Percentiles rank a stretch among this genome's conserved stretches.
These are phyloP conservation scores for Azemiops feae DNA, from an alignment of 2,113 vertebrate species.

Conservation along the genomic window DNA sequence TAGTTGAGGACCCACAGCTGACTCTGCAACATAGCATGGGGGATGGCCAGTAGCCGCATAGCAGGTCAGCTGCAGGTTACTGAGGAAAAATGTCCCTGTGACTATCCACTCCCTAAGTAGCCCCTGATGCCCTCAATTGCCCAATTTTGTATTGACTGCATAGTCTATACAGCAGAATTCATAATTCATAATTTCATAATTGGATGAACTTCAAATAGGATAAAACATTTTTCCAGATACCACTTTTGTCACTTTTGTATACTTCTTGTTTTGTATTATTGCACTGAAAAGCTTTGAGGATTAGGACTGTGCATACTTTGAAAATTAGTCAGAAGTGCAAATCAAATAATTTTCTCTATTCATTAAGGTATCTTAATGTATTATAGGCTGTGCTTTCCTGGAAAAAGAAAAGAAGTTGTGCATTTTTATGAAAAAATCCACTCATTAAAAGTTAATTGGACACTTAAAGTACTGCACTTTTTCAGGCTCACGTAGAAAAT, in stretches of 20 bases:
- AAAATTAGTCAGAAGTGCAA: not conserved
- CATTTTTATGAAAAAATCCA: not conserved
- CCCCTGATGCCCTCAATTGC: not conserved
- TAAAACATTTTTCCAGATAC: not conserved
- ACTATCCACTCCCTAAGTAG: not conserved
- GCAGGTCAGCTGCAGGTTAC: not conserved
- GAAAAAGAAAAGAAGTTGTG: not conserved
- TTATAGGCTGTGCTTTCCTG: not conserved
- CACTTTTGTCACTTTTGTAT: not conserved
- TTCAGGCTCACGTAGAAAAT: not conserved
- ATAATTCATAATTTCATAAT: not conserved
- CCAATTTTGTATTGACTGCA: not conserved
- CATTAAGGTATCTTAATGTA: not conserved
- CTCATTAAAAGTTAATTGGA: not conserved
- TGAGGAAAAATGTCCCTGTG: not conserved
- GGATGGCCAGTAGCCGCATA: not conserved
- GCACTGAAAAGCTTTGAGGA: not conserved
- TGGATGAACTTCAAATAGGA: not conserved
- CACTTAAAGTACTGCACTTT: not conserved
- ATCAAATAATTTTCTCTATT: not conserved
- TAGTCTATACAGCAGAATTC: no score
- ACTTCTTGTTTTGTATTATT: not conserved
- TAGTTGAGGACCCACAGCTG: not conserved
- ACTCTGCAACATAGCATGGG: not conserved
- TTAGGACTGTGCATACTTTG: not conserved